Evolutionary conservation across 1,140 invertebrate genomes (phyloP), one percentile per base, ranked within the genome.

Genomic region (Rhagoletis zephyria): DNA sequence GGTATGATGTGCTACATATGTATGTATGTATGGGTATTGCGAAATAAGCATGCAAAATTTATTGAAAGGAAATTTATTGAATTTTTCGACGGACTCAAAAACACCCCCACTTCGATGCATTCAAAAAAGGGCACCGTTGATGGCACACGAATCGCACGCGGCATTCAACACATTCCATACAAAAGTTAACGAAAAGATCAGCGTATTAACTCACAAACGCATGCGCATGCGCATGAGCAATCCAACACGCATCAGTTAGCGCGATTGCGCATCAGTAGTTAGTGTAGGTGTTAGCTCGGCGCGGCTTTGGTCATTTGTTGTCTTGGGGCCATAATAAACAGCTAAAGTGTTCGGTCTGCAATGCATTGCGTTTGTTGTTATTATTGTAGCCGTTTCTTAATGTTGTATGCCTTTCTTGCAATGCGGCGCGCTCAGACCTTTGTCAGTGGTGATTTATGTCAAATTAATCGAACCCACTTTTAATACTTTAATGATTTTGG

Each of bases 401-500:
- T 40, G 30, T 4, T 67, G 64, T 9, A 9, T 16, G 12, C 3
- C 4, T 30, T 4, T 67, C 64, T 48, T 51, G 5, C 19, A 63
- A 7, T 40, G 30, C 60, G 16, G 19, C 45, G 56, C n/a, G 85
- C 40, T 16, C 85, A n/a, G 19, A 40, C 30, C 45, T 48, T 63
- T 63, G 59, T 85, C 30, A 61, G 51, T 63, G 40, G 85, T 85
- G 85, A 85, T 85, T 85, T 85, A 85, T 85, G 85, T 85, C 85
- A 61, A 85, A 85, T 85, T 85, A 85, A 85, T 85, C 85, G 85
- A 63, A n/a, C 19, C 56, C 42, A 60, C 60, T 61, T 42, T 61
- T 42, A 85, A 85, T 63, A 85, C 42, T n/a, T 85, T 42, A 85
- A 81, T 81, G 74, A 81, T 81, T 81, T 10, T 81, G 48, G 51